Evolutionary conservation across 2,113 vertebrate species (phyloP).

Genomic region (Platichthys stellatus): DNA sequence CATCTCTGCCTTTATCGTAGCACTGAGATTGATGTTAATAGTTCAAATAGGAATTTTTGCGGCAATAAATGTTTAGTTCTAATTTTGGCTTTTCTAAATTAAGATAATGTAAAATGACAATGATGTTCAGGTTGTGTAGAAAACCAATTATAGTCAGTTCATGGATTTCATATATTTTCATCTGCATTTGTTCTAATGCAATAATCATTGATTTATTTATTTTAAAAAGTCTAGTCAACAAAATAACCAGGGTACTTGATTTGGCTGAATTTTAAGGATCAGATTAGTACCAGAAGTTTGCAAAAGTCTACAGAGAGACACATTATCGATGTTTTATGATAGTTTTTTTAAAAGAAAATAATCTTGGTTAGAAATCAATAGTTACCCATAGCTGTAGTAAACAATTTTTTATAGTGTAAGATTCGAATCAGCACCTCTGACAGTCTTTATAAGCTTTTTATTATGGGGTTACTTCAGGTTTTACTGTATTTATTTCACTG

Average conservation of each 20-base stretch:
- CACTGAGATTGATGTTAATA: not conserved
- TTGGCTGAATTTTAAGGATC: not conserved
- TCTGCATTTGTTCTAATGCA: too few relatives aligned
- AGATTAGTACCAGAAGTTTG: not conserved
- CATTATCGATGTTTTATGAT: not conserved
- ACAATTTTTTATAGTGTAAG: not conserved
- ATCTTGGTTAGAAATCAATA: not conserved
- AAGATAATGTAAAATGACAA: too few relatives aligned
- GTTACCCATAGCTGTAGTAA: not conserved
- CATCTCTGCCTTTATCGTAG: too few relatives aligned
- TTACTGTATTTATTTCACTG: slow-evolving; percentile 12
- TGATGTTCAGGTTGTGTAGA: too few relatives aligned
- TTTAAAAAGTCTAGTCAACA: slow-evolving; percentile 8
- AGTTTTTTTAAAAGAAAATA: not conserved
- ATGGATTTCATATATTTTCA: not conserved
- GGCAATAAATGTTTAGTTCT: too few relatives aligned
- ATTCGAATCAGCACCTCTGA: slow-evolving; percentile 3
- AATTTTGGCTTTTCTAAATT: too few relatives aligned
- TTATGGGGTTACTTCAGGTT: not conserved
- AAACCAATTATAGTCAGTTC: too few relatives aligned
- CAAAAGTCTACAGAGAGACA: not conserved
- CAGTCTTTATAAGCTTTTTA: not conserved
- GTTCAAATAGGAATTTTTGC: not conserved
- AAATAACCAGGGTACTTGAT: not conserved
- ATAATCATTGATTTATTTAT: not conserved